Percentiles rank a stretch among this genome's conserved stretches.
Evolutionary conservation across 37 sponge, comb jelly and placozoan species (phyloP).

Genomic region (Lycopodina hypogea): DNA sequence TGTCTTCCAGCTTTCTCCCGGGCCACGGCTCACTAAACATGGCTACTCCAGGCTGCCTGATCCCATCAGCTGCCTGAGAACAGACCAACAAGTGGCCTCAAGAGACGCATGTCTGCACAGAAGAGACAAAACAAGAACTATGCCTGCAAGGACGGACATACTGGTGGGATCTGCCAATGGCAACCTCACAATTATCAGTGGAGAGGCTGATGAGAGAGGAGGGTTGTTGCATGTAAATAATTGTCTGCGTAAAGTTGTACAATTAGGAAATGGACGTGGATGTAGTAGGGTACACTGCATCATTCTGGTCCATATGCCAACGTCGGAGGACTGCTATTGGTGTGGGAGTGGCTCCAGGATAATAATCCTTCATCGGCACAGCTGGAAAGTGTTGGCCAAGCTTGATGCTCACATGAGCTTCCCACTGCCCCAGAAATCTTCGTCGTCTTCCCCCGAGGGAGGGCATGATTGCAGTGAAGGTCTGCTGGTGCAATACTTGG

Average conservation of each 20-base stretch:
- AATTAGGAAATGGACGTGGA: conserved; percentile 13
- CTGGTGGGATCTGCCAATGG: conserved; percentile 56
- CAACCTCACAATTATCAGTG: conserved; percentile 38
- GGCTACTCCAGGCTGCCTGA: conserved; percentile 33
- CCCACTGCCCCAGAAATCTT: background rate
- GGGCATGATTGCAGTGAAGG: background rate
- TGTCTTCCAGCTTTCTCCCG: conserved; percentile 45
- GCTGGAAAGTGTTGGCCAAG: conserved; percentile 34
- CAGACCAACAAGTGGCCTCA: background rate
- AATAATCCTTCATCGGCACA: conserved; percentile 25
- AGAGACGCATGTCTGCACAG: background rate
- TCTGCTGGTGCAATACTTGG: conserved; percentile 15
- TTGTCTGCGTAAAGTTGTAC: conserved; percentile 39
- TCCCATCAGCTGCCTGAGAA: conserved; percentile 25
- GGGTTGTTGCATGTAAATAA: conserved; percentile 33
- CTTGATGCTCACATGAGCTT: conserved; percentile 6
- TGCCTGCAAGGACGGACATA: conserved; percentile 23
- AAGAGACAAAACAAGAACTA: background rate
- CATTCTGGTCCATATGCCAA: background rate
- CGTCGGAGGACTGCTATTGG: conserved; percentile 40
- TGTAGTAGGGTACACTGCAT: conserved; percentile 14
- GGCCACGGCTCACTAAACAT: conserved; percentile 21
- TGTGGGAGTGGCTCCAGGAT: conserved; percentile 49
- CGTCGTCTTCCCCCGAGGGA: background rate
- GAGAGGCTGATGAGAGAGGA: conserved; percentile 42